Conservation (phyloP, 2,888 invertebrate species). For the Volucella inanis region DNA sequence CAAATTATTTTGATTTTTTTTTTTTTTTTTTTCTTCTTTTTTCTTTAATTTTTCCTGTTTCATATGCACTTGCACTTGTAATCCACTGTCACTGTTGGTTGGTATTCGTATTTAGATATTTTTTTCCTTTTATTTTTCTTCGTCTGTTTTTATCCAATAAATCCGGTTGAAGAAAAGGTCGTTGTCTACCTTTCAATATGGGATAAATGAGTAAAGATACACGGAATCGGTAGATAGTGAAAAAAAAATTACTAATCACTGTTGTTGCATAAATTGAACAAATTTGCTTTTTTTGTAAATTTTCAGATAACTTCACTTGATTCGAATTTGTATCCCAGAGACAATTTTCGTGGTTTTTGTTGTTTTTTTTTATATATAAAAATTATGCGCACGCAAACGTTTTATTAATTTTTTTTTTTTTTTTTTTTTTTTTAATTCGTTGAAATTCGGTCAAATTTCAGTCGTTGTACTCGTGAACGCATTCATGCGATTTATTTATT, state of each 20-base stretch:
- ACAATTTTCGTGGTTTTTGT: constrained; percentile 33
- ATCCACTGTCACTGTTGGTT: constrained; percentile 62
- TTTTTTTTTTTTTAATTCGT: constrained; percentile 37
- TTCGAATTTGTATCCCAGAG: constrained; percentile 46
- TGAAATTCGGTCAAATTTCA: constrained; percentile 67
- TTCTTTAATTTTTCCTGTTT: constrained; percentile 32
- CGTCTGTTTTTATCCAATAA: constrained; percentile 66
- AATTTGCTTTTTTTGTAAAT: background rate
- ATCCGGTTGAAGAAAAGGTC: constrained; percentile 70
- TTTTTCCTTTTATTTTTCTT: constrained; percentile 44
- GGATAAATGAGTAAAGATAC: constrained; percentile 20
- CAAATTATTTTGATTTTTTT: constrained; percentile 14
- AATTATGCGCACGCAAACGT: constrained; percentile 45
- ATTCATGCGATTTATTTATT: constrained; percentile 50
- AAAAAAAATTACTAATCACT: constrained; percentile 26
- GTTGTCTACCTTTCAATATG: constrained; percentile 52
- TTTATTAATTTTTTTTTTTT: constrained; percentile 27
- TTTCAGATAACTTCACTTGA: constrained; percentile 25
- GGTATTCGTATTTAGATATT: background rate
- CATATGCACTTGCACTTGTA: constrained; percentile 67
- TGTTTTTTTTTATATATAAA: constrained; percentile 11
- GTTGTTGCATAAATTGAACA: constrained; percentile 36
- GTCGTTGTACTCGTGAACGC: constrained; percentile 55
- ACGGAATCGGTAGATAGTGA: background rate
- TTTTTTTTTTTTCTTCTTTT: constrained; percentile 34